Evolutionary conservation across 2,888 invertebrate species (phyloP).

Genomic region (Limnephilus rhombicus): DNA sequence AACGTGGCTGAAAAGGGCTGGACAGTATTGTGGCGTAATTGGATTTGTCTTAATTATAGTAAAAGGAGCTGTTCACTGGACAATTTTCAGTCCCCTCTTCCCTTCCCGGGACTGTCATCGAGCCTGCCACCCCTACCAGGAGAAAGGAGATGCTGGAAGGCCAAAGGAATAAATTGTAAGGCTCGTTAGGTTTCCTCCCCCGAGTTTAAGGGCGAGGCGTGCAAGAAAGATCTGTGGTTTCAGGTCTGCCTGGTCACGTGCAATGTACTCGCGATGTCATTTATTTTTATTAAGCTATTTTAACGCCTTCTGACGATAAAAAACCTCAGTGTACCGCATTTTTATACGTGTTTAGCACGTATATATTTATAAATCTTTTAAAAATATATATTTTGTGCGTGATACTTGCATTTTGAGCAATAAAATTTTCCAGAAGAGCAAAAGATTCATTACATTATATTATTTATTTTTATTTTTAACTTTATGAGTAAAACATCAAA

Average conservation of each 20-base stretch:
- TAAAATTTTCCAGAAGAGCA: background rate
- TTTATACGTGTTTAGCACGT: background rate
- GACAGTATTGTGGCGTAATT: constrained; percentile 57
- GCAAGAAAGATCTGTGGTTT: constrained; percentile 10
- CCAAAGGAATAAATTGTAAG: constrained; percentile 35
- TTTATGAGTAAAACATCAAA: too few relatives aligned
- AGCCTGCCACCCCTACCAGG: constrained; percentile 22
- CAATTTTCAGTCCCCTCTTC: constrained; percentile 11
- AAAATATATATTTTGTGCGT: background rate
- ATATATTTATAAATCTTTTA: background rate
- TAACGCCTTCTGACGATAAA: background rate
- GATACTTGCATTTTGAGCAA: background rate
- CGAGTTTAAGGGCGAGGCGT: constrained; percentile 16
- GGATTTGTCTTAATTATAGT: constrained; percentile 63
- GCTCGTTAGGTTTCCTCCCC: constrained; percentile 33
- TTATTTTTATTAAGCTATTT: constrained; percentile 1
- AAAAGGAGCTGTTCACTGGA: constrained; percentile 50
- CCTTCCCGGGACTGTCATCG: constrained; percentile 19
- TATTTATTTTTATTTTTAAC: too few relatives aligned
- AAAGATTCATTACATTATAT: background rate
- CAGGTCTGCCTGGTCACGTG: background rate
- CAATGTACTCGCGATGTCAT: background rate
- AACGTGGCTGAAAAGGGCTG: constrained; percentile 50
- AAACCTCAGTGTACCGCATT: background rate
- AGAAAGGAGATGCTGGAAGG: background rate